Percentiles rank a stretch among this genome's conserved stretches.
Evolutionary conservation across 2,888 invertebrate species (phyloP).

Genomic region (Axea sp.): DNA sequence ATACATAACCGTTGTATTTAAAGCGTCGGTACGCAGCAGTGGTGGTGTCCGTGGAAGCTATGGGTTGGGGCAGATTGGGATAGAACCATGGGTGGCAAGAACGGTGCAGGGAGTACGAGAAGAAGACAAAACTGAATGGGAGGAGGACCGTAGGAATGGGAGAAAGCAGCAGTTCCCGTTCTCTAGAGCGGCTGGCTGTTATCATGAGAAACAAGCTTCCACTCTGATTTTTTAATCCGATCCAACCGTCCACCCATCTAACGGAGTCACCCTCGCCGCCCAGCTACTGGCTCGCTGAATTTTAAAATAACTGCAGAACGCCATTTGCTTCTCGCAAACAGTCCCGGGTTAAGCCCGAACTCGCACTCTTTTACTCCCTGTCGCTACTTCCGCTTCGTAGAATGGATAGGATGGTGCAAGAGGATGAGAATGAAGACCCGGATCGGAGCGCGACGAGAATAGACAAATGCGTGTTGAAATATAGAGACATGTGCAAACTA

Average conservation of each 20-base stretch:
- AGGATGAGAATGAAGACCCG: constrained; percentile 51
- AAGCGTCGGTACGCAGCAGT: constrained; percentile 66
- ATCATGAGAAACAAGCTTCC: constrained; percentile 80
- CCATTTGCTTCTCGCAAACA: constrained; percentile 80
- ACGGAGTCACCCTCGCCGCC: constrained; percentile 54
- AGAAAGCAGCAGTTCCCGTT: constrained; percentile 64
- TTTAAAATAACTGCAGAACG: constrained; percentile 80
- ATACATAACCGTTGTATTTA: constrained; percentile 67
- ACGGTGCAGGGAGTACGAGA: constrained; percentile 42
- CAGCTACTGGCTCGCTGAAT: constrained; percentile 74
- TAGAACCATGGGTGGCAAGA: constrained; percentile 44
- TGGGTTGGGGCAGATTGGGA: constrained; percentile 58
- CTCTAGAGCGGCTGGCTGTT: constrained; percentile 68
- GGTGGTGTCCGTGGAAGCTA: constrained; percentile 56
- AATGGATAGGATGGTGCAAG: constrained; percentile 58
- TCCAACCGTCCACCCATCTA: constrained; percentile 70
- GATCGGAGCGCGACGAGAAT: constrained; percentile 25
- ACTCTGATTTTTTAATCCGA: constrained; percentile 81
- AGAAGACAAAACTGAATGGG: constrained; percentile 50
- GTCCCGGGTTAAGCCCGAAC: constrained; percentile 74
- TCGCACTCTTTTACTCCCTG: constrained; percentile 63
- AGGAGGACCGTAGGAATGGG: constrained; percentile 46
- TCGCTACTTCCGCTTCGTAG: constrained; percentile 62
- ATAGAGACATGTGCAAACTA: constrained; percentile 21
- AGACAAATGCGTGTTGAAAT: constrained; percentile 48